phyloP scores from a whole-genome alignment of 2,113 vertebrate genomes.

The Callionymus lyra region DNA sequence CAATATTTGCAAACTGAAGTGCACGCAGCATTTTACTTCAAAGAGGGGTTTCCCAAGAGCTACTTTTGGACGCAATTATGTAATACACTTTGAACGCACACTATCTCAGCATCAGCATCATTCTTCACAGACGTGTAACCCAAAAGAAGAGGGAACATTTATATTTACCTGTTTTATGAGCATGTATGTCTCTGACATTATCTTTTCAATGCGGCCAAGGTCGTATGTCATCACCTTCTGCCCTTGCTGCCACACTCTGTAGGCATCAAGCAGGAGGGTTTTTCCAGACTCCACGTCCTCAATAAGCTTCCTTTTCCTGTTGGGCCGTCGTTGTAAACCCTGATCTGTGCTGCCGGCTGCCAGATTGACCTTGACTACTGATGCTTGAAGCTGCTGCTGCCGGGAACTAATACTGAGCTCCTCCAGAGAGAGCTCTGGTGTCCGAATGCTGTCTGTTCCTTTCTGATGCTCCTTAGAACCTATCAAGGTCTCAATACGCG shows the following conservation, averaged over 20 bases:
- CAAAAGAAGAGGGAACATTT: too few species aligned
- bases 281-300: conserved; percentile 81
- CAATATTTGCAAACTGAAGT: conserved; percentile 18
- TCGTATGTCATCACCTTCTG: conserved; percentile 94
- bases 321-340: conserved; percentile 60
- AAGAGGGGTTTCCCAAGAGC: conserved; percentile 17
- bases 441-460: conserved; percentile 62
- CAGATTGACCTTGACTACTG: conserved; percentile 24
- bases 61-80: conserved; percentile 8
- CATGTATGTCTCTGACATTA: conserved; percentile 98
- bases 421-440: conserved; percentile 86
- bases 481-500: conserved; percentile 42
- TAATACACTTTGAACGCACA: conserved; percentile 10
- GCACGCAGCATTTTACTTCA: neutral
- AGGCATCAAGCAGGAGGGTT: conserved; percentile 87
- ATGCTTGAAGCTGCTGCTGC: conserved; percentile 52
- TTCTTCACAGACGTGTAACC: too few species aligned
- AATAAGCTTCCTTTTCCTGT: conserved; percentile 80
- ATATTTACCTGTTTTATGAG: conserved; percentile 88
- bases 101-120: too few species aligned
- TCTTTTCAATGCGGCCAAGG: conserved; percentile 86
- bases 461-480: conserved; percentile 59
- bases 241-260: conserved; percentile 95
- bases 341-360: conserved; percentile 38
- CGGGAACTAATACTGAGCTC: conserved; percentile 90